A percentile compares a stretch with the other conserved stretches of the same genome.
These are phyloP conservation scores for Leptinotarsa juncta DNA, from an alignment of 2,888 invertebrate species.

Conservation along the genomic window DNA sequence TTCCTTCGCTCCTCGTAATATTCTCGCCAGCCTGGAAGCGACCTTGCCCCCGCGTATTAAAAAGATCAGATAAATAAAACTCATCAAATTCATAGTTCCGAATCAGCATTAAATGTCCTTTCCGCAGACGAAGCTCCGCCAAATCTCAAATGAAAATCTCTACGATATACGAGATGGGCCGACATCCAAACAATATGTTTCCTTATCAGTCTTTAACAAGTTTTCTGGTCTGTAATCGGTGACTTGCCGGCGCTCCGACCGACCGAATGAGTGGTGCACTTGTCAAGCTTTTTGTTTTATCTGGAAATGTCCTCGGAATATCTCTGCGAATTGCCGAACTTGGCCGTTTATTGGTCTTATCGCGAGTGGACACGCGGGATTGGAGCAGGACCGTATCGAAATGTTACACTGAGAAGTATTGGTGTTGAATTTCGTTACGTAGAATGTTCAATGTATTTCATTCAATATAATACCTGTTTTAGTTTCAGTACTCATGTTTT, in stretches of 20 bases:
- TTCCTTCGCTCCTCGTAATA: neutral
- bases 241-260: conserved; percentile 58
- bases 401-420: neutral
- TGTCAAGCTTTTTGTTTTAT: conserved; percentile 63
- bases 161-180: conserved; percentile 61
- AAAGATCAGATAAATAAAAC: conserved; percentile 65
- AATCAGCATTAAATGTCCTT: conserved; percentile 65
- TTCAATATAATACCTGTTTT: neutral
- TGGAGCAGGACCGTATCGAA: conserved; percentile 5
- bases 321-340: conserved; percentile 50
- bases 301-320: conserved; percentile 57
- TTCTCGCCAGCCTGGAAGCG: conserved; percentile 25
- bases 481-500: neutral
- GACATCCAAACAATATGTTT: conserved; percentile 61
- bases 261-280: conserved; percentile 57
- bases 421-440: neutral
- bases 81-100: conserved; percentile 65
- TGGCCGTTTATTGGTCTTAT: conserved; percentile 48
- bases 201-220: conserved; percentile 29
- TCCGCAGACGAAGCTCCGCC: conserved; percentile 54
- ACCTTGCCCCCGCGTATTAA: conserved; percentile 48
- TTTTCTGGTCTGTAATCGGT: conserved; percentile 60
- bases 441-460: neutral
- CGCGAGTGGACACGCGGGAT: conserved; percentile 38
- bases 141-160: conserved; percentile 65